Conservation (phyloP, 2,888 invertebrate genomes). For the Andrena trimmerana region DNA sequence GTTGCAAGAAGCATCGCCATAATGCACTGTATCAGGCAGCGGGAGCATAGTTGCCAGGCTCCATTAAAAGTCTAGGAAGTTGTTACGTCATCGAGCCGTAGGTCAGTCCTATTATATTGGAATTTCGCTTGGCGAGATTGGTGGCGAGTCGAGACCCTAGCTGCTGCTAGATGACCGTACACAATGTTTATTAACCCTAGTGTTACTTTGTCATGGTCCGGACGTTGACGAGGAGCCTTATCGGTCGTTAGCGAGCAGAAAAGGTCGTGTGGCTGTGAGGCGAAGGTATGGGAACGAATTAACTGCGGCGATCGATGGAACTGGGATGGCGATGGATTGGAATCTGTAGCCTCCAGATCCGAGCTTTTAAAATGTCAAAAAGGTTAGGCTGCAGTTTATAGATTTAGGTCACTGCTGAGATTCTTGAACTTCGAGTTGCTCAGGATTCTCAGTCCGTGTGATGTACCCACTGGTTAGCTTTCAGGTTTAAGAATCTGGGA, state of each 20-base stretch:
- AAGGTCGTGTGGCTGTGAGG: neutral
- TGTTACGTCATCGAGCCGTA: conserved; percentile 81
- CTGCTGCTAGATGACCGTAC: conserved; percentile 66
- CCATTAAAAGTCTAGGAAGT: conserved; percentile 80
- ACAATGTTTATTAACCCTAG: conserved; percentile 81
- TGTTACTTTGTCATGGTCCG: conserved; percentile 70
- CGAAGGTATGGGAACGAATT: neutral
- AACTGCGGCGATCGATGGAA: neutral
- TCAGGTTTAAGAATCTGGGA: too few relatives aligned
- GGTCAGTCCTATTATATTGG: conserved; percentile 83
- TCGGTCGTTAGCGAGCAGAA: conserved; percentile 37
- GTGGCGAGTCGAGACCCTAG: conserved; percentile 67
- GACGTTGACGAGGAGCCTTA: conserved; percentile 61
- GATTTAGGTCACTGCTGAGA: too few relatives aligned
- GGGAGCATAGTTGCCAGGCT: conserved; percentile 41
- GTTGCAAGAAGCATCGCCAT: conserved; percentile 65
- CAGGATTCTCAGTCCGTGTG: too few relatives aligned
- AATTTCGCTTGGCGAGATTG: conserved; percentile 78
- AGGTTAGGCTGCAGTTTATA: too few relatives aligned
- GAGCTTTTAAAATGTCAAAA: too few relatives aligned
- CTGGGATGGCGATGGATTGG: neutral
- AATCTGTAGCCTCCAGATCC: too few relatives aligned
- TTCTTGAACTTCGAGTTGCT: too few relatives aligned
- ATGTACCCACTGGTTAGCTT: too few relatives aligned
- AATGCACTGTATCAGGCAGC: conserved; percentile 52